These are phyloP conservation scores for Dryoscopus gambensis DNA, from an alignment of 2,113 vertebrate species.

Conservation along the genomic window DNA sequence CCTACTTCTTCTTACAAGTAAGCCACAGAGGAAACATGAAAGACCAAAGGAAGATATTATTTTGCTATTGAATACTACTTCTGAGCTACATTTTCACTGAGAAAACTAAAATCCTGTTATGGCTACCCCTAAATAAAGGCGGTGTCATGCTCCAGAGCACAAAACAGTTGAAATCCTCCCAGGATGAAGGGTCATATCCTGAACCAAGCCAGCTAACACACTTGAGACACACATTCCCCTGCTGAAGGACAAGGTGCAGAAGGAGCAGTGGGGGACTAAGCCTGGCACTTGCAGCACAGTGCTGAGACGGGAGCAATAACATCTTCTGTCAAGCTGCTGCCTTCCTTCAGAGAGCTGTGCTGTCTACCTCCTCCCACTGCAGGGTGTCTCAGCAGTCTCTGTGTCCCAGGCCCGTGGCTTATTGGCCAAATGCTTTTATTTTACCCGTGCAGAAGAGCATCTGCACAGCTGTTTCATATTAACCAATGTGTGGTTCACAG, in stretches of 20 bases:
- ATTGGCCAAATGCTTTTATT: neutral
- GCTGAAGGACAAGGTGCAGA: neutral
- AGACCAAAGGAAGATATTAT: slow-evolving; percentile 9
- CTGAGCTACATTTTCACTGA: neutral
- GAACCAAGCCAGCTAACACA: neutral
- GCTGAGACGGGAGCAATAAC: accelerated
- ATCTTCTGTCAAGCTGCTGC: neutral
- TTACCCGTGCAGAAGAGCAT: neutral
- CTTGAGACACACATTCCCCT: neutral
- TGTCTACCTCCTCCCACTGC: neutral
- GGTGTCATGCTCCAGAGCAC: neutral
- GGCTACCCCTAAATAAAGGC: neutral
- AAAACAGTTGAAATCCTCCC: neutral
- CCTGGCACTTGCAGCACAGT: neutral
- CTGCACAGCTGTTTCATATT: neutral
- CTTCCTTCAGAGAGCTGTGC: neutral
- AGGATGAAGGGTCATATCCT: neutral
- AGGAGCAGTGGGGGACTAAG: neutral
- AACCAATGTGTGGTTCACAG: neutral
- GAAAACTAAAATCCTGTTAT: neutral
- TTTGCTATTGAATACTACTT: neutral
- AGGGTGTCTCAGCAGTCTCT: neutral
- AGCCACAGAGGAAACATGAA: slow-evolving; percentile 11
- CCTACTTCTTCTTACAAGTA: slow-evolving; percentile 15
- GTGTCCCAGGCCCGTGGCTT: neutral